phyloP scores from a whole-genome alignment of 1,140 invertebrate species.

The Acromyrmex charruanus region DNA sequence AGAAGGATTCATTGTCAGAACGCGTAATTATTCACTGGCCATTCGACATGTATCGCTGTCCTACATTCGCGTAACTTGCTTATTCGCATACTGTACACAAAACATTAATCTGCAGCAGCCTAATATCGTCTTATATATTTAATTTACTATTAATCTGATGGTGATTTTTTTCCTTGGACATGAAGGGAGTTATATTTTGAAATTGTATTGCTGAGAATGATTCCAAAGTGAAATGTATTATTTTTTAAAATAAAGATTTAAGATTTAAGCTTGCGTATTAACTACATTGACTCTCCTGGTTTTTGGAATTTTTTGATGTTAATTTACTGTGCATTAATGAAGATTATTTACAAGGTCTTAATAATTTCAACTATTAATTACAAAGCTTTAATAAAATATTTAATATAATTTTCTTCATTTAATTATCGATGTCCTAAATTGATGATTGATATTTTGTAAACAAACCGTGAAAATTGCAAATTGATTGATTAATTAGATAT shows the following conservation, averaged over 20 bases:
- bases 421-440: too few relatives aligned
- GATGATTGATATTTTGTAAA: too few relatives aligned
- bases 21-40: slow-evolving; percentile 18
- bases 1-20: slow-evolving; percentile 1
- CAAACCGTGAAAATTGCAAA: too few relatives aligned
- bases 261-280: too few relatives aligned
- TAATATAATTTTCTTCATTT: too few relatives aligned
- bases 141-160: background rate
- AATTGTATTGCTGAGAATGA: too few relatives aligned
- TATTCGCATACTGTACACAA: background rate
- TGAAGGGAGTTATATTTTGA: too few relatives aligned
- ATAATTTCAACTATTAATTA: slow-evolving; percentile 6
- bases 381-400: background rate
- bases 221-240: too few relatives aligned
- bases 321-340: background rate
- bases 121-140: background rate
- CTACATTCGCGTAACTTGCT: background rate
- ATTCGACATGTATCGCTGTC: slow-evolving; percentile 3
- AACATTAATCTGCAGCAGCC: background rate
- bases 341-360: background rate
- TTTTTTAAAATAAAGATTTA: too few relatives aligned
- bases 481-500: too few relatives aligned
- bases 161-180: too few relatives aligned
- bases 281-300: too few relatives aligned
- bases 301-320: background rate